Conservation (phyloP, 2,113 vertebrate genomes). For the Tragelaphus buxtoni region DNA sequence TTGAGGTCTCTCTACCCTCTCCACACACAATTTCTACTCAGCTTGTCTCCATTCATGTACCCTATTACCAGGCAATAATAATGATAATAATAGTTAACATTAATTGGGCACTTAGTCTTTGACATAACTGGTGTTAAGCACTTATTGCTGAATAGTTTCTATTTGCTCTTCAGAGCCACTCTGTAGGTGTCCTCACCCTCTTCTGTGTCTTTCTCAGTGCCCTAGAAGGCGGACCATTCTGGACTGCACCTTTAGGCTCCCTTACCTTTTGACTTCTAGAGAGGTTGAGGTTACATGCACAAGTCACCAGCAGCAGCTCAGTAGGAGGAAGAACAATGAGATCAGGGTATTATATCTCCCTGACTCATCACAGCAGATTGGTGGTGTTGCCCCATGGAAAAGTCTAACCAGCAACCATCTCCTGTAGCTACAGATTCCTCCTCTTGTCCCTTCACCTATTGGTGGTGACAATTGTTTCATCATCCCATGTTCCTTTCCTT, state of each 20-base stretch:
- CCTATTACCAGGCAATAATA: neutral
- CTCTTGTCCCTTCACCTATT: neutral
- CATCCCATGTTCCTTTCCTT: neutral
- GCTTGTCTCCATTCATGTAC: neutral
- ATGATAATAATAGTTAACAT: neutral
- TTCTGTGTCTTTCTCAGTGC: neutral
- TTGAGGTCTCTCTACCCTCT: neutral
- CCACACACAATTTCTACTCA: neutral
- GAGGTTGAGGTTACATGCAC: neutral
- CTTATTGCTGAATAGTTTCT: neutral
- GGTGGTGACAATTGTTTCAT: neutral
- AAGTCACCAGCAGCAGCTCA: neutral
- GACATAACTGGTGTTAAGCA: neutral
- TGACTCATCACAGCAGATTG: neutral
- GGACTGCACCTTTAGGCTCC: neutral
- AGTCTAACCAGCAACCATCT: neutral
- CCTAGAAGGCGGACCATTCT: neutral
- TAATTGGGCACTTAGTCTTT: neutral
- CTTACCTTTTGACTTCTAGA: neutral
- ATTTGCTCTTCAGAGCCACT: neutral
- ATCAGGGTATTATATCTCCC: neutral
- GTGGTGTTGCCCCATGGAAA: neutral
- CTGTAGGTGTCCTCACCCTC: neutral
- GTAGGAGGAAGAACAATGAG: neutral
- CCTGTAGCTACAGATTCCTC: neutral